Evolutionary conservation across 2,888 invertebrate genomes (phyloP).

Genomic region (Sturmia bella): DNA sequence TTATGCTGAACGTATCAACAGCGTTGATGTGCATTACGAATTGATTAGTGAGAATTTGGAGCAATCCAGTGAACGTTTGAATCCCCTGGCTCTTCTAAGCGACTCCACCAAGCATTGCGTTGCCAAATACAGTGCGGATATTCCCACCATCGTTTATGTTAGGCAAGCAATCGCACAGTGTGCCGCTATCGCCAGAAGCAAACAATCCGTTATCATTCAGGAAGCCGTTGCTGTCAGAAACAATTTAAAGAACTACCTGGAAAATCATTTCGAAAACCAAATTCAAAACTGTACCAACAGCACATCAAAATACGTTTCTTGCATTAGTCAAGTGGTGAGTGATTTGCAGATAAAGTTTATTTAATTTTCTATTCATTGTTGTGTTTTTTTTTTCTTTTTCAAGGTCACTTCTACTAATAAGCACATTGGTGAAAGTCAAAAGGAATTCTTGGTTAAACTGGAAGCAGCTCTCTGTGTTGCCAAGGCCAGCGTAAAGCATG

Average conservation of each 20-base stretch:
- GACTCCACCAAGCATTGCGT: slow-evolving; percentile 66
- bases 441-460: slow-evolving; percentile 50
- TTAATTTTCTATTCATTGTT: not conserved
- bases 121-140: slow-evolving; percentile 57
- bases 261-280: slow-evolving; percentile 10
- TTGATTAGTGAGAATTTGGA: slow-evolving; percentile 39
- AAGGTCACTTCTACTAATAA: slow-evolving; percentile 37
- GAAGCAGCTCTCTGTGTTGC: slow-evolving; percentile 37
- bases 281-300: slow-evolving; percentile 21
- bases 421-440: slow-evolving; percentile 34
- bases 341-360: not conserved
- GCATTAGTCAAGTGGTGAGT: slow-evolving; percentile 16
- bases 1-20: slow-evolving; percentile 36
- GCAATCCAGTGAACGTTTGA: slow-evolving; percentile 49
- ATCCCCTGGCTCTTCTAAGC: slow-evolving; percentile 58
- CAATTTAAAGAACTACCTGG: slow-evolving; percentile 27
- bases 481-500: slow-evolving; percentile 28
- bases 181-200: not conserved
- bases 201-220: not conserved
- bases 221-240: not conserved
- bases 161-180: not conserved
- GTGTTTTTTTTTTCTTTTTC: not conserved
- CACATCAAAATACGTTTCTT: slow-evolving; percentile 19
- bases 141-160: slow-evolving; percentile 46
- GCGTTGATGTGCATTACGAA: slow-evolving; percentile 28